A percentile compares a stretch with the other conserved stretches of the same genome.
phyloP scores from a whole-genome alignment of 2,797 vertebrate species.

The Knipowitschia caucasica region DNA sequence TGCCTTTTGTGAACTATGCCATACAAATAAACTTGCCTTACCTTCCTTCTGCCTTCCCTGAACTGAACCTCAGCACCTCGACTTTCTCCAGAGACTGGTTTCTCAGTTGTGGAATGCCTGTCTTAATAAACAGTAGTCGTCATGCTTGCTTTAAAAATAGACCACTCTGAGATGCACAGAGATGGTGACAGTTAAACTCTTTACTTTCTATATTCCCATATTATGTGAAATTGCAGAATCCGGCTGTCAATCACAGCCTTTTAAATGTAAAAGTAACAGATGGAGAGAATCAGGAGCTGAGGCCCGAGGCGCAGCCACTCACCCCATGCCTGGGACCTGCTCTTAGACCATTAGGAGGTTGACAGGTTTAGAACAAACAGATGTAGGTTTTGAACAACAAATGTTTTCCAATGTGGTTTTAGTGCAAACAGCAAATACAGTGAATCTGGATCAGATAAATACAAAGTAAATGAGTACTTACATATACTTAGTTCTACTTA shows the following conservation, averaged over 20 bases:
- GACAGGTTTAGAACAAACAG: background rate
- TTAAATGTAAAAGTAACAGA: slow-evolving; percentile 20
- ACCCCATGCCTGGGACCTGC: background rate
- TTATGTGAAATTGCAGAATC: slow-evolving; percentile 9
- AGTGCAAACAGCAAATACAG: too few species aligned
- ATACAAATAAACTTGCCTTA: too few species aligned
- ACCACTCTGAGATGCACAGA: too few species aligned
- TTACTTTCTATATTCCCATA: background rate
- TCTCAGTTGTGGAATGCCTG: slow-evolving; percentile 17
- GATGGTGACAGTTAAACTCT: slow-evolving; percentile 7
- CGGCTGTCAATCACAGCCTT: background rate
- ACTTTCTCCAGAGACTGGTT: background rate
- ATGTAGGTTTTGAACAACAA: background rate
- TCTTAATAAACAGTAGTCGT: slow-evolving; percentile 7
- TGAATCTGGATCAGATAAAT: too few species aligned
- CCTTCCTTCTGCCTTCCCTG: too few species aligned
- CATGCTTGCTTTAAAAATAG: slow-evolving; percentile 18
- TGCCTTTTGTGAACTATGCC: too few species aligned
- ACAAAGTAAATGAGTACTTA: too few species aligned
- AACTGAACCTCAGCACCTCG: too few species aligned
- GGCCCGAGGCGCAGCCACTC: slow-evolving; percentile 32
- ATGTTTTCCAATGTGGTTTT: too few species aligned
- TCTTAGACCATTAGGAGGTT: background rate
- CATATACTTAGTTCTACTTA: too few species aligned
- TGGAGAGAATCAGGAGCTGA: slow-evolving; percentile 38